Conservation (phyloP, 2,888 invertebrate species). For the Melieria picta region DNA sequence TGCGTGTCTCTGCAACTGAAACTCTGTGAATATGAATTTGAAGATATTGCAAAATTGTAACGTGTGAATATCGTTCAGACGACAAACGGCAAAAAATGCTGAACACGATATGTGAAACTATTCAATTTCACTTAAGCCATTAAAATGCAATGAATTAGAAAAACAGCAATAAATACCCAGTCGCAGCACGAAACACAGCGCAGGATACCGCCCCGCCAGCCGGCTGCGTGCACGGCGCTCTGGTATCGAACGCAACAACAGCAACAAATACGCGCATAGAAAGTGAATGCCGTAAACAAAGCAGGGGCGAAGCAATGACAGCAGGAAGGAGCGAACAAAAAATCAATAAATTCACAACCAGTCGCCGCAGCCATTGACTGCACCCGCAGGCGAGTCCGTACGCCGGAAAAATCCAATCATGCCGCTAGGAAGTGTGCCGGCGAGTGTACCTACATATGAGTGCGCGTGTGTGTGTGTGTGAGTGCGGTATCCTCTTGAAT, state of each 20-base stretch:
- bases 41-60: background rate
- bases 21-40: too few species aligned
- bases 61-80: background rate
- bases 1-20: too few species aligned
- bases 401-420: slow-evolving; percentile 20
- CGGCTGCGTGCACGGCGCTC: too few species aligned
- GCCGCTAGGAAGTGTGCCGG: background rate
- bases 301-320: background rate
- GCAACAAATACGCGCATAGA: background rate
- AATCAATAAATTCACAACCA: slow-evolving; percentile 15
- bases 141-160: slow-evolving; percentile 50
- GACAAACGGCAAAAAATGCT: background rate
- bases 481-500: slow-evolving; percentile 1
- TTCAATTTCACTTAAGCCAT: slow-evolving; percentile 50
- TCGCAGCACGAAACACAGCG: too few species aligned
- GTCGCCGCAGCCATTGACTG: background rate
- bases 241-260: background rate
- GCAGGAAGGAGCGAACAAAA: background rate
- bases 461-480: too few species aligned
- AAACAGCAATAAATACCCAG: slow-evolving; percentile 41
- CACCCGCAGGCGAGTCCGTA: background rate
- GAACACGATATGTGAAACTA: slow-evolving; percentile 21
- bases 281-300: slow-evolving; percentile 4
- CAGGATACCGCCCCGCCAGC: too few species aligned
- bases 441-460: too few species aligned